Evolutionary conservation across 2,113 vertebrate species (phyloP), one percentile per base, ranked within the genome.

Genomic region (Picathartes gymnocephalus): DNA sequence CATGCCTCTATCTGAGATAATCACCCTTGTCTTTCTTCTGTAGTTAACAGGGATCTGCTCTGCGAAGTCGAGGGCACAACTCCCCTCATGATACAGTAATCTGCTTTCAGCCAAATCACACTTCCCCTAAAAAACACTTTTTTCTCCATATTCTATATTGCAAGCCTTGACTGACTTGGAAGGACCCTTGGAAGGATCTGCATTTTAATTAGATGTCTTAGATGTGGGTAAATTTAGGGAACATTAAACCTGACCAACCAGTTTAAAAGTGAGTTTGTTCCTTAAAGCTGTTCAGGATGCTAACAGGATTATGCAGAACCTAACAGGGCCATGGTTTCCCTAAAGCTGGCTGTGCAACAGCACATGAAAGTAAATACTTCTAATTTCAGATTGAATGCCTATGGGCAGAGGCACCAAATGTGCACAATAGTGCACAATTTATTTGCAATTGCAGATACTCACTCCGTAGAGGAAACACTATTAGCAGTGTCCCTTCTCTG

Each of bases 291-390:
- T 42, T 92, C 50, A 66, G 87, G 81, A 86, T 42, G n/a, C 58
- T 88, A 94, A 94, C 62, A 93, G 51, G 71, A 93, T 97, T 95
- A 93, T 19, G 37, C 23, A 82, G 64, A 90, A 90, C 24, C 44
- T 44, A 48, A 62, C 18, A 73, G 60, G 42, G 27, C 45, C 62
- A 10, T 44, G 76, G 62, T 80, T 93, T 91, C 60, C 79, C 68
- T 93, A 88, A 90, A 94, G 62, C 68, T 73, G 47, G 78, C 45
- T 66, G 33, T 88, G 58, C 66, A 82, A 51, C 17, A 61, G 28
- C 66, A 88, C 84, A 91, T 28, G 47, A 66, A 93, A 95, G 84
- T 73, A 88, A 83, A 83, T 62, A 64, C 24, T 54, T 90, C 86
- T 86, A 70, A 83, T 95, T 93, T 96, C 88, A 90, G 71, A 88